Conservation (phyloP, 53 echinoderm and acorn worm species). For the Echinarachnius parma region DNA sequence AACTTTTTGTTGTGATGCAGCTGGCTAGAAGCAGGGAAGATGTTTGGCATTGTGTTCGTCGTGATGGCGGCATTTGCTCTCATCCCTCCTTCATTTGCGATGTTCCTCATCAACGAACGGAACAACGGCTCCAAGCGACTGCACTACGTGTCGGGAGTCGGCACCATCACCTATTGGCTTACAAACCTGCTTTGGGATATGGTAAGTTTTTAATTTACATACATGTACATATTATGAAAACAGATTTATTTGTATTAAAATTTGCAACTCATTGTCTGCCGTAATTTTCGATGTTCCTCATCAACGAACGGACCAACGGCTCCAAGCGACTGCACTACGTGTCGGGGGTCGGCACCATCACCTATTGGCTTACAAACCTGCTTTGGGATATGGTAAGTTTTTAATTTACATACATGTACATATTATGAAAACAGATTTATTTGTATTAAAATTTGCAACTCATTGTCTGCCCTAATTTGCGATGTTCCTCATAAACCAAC, state of each 20-base stretch:
- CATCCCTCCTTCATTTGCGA: slow-evolving; percentile 65
- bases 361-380: slow-evolving; percentile 77
- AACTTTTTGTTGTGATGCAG: slow-evolving; percentile 19
- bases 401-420: no score
- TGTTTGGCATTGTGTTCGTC: slow-evolving; percentile 63
- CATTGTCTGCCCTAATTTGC: no score
- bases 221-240: no score
- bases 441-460: no score
- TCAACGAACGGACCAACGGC: slow-evolving; percentile 71
- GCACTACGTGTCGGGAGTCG: slow-evolving; percentile 78
- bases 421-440: no score
- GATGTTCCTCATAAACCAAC: slow-evolving; percentile 68
- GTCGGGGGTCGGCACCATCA: slow-evolving; percentile 62
- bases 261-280: no score
- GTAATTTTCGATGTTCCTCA: slow-evolving; percentile 65
- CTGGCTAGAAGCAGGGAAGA: slow-evolving; percentile 38
- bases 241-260: no score
- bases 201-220: no score
- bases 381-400: slow-evolving; percentile 85
- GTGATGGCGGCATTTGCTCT: slow-evolving; percentile 61
- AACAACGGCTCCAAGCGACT: slow-evolving; percentile 74
- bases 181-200: slow-evolving; percentile 84
- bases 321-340: slow-evolving; percentile 80
- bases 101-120: slow-evolving; percentile 71
- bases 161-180: slow-evolving; percentile 64